phyloP scores from a whole-genome alignment of 2,797 vertebrate genomes.

The Coluber constrictor region DNA sequence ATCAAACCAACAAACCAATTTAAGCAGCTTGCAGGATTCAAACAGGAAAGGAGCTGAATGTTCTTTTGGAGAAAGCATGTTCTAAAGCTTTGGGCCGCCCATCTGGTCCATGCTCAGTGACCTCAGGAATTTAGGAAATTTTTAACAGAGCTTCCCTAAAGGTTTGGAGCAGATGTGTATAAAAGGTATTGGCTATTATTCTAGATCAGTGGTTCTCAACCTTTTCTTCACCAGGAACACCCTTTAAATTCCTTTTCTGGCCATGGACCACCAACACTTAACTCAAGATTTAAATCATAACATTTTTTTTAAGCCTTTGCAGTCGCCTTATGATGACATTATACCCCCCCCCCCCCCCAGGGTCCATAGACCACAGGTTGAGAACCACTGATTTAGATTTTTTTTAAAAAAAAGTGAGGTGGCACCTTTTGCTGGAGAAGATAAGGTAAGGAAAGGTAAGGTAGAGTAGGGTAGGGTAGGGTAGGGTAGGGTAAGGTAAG shows the following conservation, averaged over 20 bases:
- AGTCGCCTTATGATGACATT: neutral
- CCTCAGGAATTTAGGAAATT: neutral
- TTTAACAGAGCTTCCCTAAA: neutral
- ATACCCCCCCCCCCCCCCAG: neutral
- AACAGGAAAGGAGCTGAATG: neutral
- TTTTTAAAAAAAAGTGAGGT: neutral
- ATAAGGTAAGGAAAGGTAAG: too few relatives aligned
- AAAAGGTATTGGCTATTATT: neutral
- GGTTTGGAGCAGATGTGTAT: neutral
- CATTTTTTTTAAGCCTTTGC: neutral
- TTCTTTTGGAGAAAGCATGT: neutral
- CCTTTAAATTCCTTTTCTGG: neutral
- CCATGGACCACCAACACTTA: neutral
- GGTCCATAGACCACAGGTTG: neutral
- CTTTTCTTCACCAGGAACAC: neutral
- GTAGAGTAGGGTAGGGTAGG: accelerated
- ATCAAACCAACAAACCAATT: neutral
- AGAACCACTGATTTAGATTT: neutral
- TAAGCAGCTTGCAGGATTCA: neutral
- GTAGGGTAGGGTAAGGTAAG: too few relatives aligned
- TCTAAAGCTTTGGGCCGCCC: neutral
- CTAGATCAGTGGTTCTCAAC: neutral
- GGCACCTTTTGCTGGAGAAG: neutral
- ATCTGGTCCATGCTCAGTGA: neutral
- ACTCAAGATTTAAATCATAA: neutral